A percentile compares a stretch with the other conserved stretches of the same genome.
Evolutionary conservation across 2,888 invertebrate genomes (phyloP).

Genomic region (Cheilosia pagana): DNA sequence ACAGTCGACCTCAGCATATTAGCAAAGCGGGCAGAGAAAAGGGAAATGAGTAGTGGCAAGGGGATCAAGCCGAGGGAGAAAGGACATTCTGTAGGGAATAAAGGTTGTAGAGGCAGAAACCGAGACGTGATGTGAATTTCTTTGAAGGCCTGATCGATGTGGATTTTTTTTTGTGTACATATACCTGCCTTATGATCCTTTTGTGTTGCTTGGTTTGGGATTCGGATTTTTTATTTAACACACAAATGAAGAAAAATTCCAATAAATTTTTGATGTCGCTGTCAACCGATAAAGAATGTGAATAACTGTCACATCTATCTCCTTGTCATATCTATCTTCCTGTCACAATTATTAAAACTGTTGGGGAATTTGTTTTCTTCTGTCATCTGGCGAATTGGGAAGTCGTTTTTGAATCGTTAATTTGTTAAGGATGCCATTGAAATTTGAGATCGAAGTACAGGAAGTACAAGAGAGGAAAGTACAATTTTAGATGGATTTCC

Average conservation of each 20-base stretch:
- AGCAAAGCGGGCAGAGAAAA: conserved; percentile 25
- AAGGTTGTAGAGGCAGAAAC: conserved; percentile 19
- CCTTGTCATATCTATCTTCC: conserved; percentile 31
- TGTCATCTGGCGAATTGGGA: conserved; percentile 14
- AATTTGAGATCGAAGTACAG: not conserved
- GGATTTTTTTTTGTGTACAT: not conserved
- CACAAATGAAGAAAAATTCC: not conserved
- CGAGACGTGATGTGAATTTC: conserved; percentile 69
- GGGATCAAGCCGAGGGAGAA: not conserved
- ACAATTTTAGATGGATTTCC: not conserved
- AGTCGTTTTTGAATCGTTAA: conserved; percentile 1
- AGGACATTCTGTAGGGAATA: conserved; percentile 45
- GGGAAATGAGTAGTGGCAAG: conserved; percentile 14
- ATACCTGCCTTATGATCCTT: conserved; percentile 24
- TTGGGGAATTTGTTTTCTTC: conserved; percentile 28
- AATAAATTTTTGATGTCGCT: not conserved
- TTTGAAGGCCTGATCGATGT: conserved; percentile 26
- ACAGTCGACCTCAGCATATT: not conserved
- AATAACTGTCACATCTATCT: conserved; percentile 29
- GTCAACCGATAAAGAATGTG: conserved; percentile 3
- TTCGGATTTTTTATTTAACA: not conserved
- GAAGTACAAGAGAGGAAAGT: too few species aligned
- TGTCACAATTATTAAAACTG: conserved; percentile 53
- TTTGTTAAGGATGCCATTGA: not conserved
- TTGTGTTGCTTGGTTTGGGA: not conserved